Base-by-base conservation (phyloP, 2,797 vertebrate genomes). In the Neostethus bicornis region DNA sequence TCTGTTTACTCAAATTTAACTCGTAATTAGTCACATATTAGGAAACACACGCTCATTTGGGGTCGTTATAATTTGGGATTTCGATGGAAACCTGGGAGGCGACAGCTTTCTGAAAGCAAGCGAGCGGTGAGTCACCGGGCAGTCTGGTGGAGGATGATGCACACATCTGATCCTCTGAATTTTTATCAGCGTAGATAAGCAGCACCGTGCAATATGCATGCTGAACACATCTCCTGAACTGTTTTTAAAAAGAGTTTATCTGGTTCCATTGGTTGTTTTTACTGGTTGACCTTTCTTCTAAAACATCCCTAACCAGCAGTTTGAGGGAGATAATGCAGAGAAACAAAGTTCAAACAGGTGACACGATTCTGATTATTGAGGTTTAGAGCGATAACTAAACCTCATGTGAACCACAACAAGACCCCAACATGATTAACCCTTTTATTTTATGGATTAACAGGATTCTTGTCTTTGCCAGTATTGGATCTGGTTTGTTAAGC, bases 121-220 rank as follows among this genome's bases (percentile, higher is more conserved):
- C 51, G 19, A 42, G 35, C 34, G 9, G 4, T 57, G 52, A 54
- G 61, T 50, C 45, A 60, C 20, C 8, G 5, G 7, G 26, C 38
- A 29, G 55, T 37, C 37, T 60, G 61, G 51, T 39, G 14, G 16
- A 51, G 26, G 31, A 19, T 4, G 12, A 17, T 3, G 26, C 19
- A 34, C 39, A 24, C 23, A 23, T 55, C 50, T 0, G 31, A 9
- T 43, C 29, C 32, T 34, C 14, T 3, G 20, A 57, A 16, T 20
- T 13, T 46, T 23, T 42, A 31, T 62, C 35, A 29, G 42, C 21
- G 17, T 31, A 53, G 56, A 54, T 55, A 39, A 61, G 59, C 26
- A 1, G 41, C 0, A 11, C 10, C 12, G 16, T 11, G 4, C 31
- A 16, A 1, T 7, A 39, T 21, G 20, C 13, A 39, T 4, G 0